These are phyloP conservation scores for Noctua comes DNA, from an alignment of 2,888 invertebrate genomes.

Conservation along the genomic window DNA sequence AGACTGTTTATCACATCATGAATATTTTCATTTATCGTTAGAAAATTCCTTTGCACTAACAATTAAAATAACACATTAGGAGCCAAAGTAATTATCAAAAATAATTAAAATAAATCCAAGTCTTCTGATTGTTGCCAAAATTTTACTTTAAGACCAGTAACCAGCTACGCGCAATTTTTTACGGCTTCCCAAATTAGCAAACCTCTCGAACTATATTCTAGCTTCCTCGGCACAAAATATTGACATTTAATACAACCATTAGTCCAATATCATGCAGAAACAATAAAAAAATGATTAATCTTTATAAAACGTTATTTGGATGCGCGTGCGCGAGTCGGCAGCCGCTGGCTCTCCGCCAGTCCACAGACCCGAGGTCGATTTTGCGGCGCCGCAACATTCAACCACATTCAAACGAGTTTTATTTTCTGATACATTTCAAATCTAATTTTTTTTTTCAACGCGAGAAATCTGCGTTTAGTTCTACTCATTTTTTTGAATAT, in stretches of 20 bases:
- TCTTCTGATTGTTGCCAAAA: background rate
- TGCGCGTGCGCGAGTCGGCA: slow-evolving; percentile 80
- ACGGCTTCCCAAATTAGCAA: slow-evolving; percentile 19
- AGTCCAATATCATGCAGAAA: slow-evolving; percentile 63
- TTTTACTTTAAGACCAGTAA: background rate
- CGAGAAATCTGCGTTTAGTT: slow-evolving; percentile 2
- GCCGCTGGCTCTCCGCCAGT: slow-evolving; percentile 82
- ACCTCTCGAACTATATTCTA: slow-evolving; percentile 23
- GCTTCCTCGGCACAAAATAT: slow-evolving; percentile 24
- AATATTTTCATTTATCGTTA: background rate
- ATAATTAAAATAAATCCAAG: background rate
- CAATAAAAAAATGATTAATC: slow-evolving; percentile 69
- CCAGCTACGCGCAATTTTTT: no score
- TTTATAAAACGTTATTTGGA: slow-evolving; percentile 60
- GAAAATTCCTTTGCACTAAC: background rate
- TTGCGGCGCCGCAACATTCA: slow-evolving; percentile 83
- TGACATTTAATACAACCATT: slow-evolving; percentile 50
- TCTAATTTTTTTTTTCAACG: slow-evolving; percentile 48
- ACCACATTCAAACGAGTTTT: slow-evolving; percentile 84
- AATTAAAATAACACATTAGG: background rate
- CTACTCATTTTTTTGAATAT: background rate
- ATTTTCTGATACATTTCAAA: slow-evolving; percentile 72
- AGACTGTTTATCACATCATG: background rate
- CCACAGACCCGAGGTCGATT: slow-evolving; percentile 80
- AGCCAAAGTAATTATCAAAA: background rate